Evolutionary conservation across 2,113 vertebrate species (phyloP).

Genomic region (Crotalus viridis): DNA sequence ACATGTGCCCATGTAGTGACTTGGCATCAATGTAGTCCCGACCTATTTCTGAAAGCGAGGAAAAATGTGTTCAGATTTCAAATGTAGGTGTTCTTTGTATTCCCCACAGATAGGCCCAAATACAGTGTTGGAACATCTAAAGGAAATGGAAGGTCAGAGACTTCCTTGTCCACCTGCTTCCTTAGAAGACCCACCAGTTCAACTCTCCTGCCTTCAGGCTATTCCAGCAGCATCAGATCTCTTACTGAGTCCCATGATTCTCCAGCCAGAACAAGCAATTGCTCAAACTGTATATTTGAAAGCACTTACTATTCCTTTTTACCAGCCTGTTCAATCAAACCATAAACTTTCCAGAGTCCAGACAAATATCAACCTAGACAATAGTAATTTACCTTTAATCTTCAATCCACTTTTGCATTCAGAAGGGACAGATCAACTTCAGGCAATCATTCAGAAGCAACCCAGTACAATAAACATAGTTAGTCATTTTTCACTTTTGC

Average conservation of each 20-base stretch:
- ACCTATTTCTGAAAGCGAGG: neutral
- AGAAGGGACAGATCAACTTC: slow-evolving; percentile 39
- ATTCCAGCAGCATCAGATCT: slow-evolving; percentile 38
- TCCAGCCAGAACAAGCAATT: slow-evolving; percentile 61
- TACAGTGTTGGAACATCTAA: neutral
- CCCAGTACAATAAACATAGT: slow-evolving; percentile 82
- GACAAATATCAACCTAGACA: slow-evolving; percentile 50
- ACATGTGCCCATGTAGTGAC: neutral
- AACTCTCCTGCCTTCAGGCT: slow-evolving; percentile 24
- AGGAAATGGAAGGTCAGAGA: slow-evolving; percentile 66
- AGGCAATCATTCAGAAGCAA: slow-evolving; percentile 63
- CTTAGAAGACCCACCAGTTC: neutral
- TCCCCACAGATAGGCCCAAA: slow-evolving; percentile 40
- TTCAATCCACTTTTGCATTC: slow-evolving; percentile 62
- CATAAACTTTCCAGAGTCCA: slow-evolving; percentile 44
- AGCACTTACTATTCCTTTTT: slow-evolving; percentile 75
- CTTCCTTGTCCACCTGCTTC: neutral
- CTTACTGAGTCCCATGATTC: slow-evolving; percentile 22
- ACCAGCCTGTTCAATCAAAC: slow-evolving; percentile 64
- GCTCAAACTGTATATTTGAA: slow-evolving; percentile 81
- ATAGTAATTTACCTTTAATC: slow-evolving; percentile 60
- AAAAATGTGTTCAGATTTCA: neutral
- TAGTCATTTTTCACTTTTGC: slow-evolving; percentile 74
- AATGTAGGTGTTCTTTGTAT: neutral
- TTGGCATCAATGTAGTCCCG: neutral